Conservation (phyloP, 2,888 invertebrate genomes). For the Cerceris ruficornis region DNA sequence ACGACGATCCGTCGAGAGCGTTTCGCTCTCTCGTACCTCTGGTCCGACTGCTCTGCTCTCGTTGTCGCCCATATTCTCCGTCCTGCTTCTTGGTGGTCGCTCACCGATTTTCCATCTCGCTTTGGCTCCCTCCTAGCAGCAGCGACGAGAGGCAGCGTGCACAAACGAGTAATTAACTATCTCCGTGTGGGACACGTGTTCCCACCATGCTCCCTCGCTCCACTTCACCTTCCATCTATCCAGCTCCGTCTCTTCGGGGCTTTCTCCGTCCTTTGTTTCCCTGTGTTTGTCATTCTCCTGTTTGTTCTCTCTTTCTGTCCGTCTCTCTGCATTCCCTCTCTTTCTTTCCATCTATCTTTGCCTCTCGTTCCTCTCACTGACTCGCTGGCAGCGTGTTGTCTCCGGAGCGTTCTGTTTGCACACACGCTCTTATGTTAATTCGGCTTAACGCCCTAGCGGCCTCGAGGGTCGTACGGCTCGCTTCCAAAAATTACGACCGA, state of each 20-base stretch:
- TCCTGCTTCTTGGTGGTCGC: conserved; percentile 38
- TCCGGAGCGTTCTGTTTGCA: conserved; percentile 77
- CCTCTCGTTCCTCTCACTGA: conserved; percentile 27
- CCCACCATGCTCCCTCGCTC: conserved; percentile 66
- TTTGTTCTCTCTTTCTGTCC: conserved; percentile 23
- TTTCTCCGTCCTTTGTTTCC: conserved; percentile 29
- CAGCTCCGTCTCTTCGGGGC: conserved; percentile 13
- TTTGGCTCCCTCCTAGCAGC: conserved; percentile 55
- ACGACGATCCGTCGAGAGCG: conserved; percentile 12
- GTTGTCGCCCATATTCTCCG: conserved; percentile 43
- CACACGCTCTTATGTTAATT: conserved; percentile 82
- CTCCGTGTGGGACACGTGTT: conserved; percentile 81
- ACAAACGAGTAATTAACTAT: conserved; percentile 82
- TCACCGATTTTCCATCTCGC: conserved; percentile 62
- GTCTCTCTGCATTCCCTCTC: conserved; percentile 37
- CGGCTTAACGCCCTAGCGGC: conserved; percentile 78
- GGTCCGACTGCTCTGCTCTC: conserved; percentile 33
- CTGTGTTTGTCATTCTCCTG: conserved; percentile 37
- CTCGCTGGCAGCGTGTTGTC: conserved; percentile 46
- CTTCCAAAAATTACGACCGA: conserved; percentile 71
- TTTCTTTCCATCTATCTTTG: conserved; percentile 29
- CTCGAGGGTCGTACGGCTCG: conserved; percentile 60
- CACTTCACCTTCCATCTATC: conserved; percentile 46
- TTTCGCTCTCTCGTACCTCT: conserved; percentile 26
- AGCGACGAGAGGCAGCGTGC: conserved; percentile 67